Conservation (phyloP, 2,888 invertebrate species). For the Stenurella melanura region DNA sequence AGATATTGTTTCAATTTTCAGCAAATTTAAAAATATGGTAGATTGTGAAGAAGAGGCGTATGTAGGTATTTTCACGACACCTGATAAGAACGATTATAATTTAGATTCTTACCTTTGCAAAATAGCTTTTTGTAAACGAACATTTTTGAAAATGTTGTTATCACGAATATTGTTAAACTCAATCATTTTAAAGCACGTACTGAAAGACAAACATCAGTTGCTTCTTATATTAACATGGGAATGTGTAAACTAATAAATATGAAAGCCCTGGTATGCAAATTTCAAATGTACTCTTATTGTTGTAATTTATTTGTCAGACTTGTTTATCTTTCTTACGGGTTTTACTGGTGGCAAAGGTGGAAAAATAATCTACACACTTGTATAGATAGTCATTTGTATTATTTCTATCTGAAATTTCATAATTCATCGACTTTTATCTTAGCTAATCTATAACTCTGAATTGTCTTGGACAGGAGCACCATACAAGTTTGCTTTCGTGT, state of each 20-base stretch:
- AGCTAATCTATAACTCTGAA: neutral
- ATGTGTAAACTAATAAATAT: constrained; percentile 36
- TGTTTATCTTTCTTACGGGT: constrained; percentile 11
- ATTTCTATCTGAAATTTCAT: neutral
- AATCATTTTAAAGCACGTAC: constrained; percentile 36
- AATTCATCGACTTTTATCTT: neutral
- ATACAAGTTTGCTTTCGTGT: no score
- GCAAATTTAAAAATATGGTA: no score
- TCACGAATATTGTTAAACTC: constrained; percentile 39
- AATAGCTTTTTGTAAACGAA: constrained; percentile 55
- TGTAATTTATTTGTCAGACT: constrained; percentile 20
- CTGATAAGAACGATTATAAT: no score
- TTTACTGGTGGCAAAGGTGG: constrained; percentile 25
- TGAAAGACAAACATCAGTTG: constrained; percentile 3
- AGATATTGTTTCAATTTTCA: no score
- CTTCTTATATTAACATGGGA: constrained; percentile 26
- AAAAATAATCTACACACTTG: constrained; percentile 17
- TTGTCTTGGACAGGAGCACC: neutral
- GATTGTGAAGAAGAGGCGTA: no score
- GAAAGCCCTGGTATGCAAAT: constrained; percentile 30
- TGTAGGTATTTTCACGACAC: no score
- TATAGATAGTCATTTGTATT: neutral
- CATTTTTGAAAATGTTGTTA: constrained; percentile 52
- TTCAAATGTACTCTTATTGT: constrained; percentile 10
- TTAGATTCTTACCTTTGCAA: constrained; percentile 55